Conservation (phyloP, 2,797 vertebrate genomes). For the Jordanella pulchra region DNA sequence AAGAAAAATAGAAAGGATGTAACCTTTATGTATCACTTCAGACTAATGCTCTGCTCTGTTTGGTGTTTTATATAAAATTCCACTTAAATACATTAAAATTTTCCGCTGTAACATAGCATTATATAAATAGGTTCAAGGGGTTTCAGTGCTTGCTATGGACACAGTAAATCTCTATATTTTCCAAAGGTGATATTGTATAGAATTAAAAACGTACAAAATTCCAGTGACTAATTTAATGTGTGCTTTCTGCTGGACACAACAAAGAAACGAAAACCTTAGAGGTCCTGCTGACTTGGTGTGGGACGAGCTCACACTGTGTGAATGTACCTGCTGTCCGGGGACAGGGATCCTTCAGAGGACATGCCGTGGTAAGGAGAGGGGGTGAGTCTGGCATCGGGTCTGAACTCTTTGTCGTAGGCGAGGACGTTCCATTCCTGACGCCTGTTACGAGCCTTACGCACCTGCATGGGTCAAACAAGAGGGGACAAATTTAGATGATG, state of each 20-base stretch:
- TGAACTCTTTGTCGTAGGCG: conserved; percentile 93
- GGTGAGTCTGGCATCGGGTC: conserved; percentile 88
- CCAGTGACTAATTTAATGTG: neutral
- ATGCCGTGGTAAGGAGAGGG: conserved; percentile 92
- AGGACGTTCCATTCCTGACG: conserved; percentile 94
- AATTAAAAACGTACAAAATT: neutral
- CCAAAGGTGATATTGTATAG: neutral
- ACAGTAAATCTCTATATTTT: neutral
- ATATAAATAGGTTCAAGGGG: neutral
- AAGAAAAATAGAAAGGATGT: too few relatives aligned
- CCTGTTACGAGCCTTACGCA: conserved; percentile 89
- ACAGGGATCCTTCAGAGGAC: conserved; percentile 91
- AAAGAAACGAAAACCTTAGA: neutral
- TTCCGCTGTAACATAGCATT: neutral
- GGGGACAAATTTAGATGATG: neutral
- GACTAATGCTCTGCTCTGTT: neutral
- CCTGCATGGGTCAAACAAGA: conserved; percentile 38
- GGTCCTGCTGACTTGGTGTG: neutral
- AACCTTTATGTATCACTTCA: neutral
- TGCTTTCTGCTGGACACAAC: neutral
- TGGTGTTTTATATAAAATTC: neutral
- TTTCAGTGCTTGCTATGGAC: neutral
- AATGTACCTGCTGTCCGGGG: conserved; percentile 88
- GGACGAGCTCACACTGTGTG: neutral
- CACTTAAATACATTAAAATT: neutral